Conservation (phyloP, 2,888 invertebrate genomes). For the Macropis europaea region DNA sequence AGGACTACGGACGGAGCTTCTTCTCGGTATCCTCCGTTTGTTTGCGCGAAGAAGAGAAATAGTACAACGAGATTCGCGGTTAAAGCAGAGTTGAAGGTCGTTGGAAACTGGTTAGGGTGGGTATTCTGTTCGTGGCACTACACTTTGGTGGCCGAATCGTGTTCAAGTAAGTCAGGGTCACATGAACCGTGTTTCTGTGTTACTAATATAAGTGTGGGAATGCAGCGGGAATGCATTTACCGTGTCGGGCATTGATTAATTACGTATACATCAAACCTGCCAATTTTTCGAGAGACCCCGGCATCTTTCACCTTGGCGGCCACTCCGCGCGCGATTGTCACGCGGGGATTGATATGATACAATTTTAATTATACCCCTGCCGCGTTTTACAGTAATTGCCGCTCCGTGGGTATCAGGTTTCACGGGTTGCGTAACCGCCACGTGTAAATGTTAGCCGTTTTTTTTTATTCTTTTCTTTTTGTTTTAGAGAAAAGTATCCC, state of each 20-base stretch:
- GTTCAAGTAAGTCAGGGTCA: slow-evolving; percentile 62
- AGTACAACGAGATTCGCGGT: slow-evolving; percentile 43
- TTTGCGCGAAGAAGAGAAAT: slow-evolving; percentile 26
- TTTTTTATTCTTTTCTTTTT: no score
- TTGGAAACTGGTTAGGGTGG: slow-evolving; percentile 51
- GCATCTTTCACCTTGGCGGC: no score
- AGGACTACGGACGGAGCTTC: background rate
- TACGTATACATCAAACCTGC: slow-evolving; percentile 11
- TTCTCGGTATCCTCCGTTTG: slow-evolving; percentile 1
- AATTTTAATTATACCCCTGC: no score
- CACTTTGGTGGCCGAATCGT: slow-evolving; percentile 53
- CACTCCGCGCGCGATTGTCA: no score
- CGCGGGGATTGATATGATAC: no score
- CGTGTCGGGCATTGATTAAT: slow-evolving; percentile 16
- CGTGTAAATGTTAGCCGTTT: no score
- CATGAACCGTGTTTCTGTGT: slow-evolving; percentile 41
- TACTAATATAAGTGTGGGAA: slow-evolving; percentile 37
- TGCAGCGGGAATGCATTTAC: slow-evolving; percentile 16
- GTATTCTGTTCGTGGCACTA: slow-evolving; percentile 31
- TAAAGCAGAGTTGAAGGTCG: slow-evolving; percentile 48
- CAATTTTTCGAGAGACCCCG: no score
- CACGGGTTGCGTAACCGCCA: no score
- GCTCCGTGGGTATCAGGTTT: no score
- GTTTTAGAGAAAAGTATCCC: no score
- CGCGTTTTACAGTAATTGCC: no score